Evolutionary conservation across 2,797 vertebrate genomes (phyloP), one percentile per base, ranked within the genome.

Genomic region (Pelobates cultripes): DNA sequence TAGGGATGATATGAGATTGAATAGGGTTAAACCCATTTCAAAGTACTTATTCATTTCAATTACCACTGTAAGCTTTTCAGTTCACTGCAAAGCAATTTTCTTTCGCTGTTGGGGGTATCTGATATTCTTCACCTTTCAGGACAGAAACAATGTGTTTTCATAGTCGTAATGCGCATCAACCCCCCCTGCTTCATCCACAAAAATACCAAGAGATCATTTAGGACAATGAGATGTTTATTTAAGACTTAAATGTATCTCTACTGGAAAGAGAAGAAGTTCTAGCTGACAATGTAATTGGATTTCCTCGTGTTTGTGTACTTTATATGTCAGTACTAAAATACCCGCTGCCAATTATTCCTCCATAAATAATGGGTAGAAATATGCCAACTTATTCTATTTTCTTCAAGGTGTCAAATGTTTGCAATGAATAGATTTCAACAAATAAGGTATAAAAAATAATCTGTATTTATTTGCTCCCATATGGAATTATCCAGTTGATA

Each of bases 21-120:
- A 75, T 70, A 69, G 77, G 77, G 82, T 75, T 84, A 79, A 84
- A 79, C 57, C 81, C 57, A 79, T 79, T 79, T 79, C 77, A 75
- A 75, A 84, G 70, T 51, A 55, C 72, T 84, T 76, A 71, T 75
- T 79, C 68, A 75, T 78, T 84, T 79, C 82, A 84, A 79, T 79
- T 84, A 79, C 77, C 77, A 64, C 63, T 79, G 67, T 79, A 79
- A 79, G 73, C 67, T 70, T 71, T 79, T 75, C 77, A 79, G 77
- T 84, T 84, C 73, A 79, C 57, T 79, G 61, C 77, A 84, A 79
- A 84, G 77, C 77, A 84, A 84, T 84, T 51, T 84, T 84, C 77
- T 79, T 84, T 84, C 82, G 15, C 82, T 66, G 77, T 67, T 75
- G 73, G 82, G 77, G 82, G 77, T 79, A 79, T 70, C 44, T 15